Percentiles rank a stretch among this genome's conserved stretches.
These are phyloP conservation scores for Nomada flava DNA, from an alignment of 2,888 invertebrate genomes.

Conservation along the genomic window DNA sequence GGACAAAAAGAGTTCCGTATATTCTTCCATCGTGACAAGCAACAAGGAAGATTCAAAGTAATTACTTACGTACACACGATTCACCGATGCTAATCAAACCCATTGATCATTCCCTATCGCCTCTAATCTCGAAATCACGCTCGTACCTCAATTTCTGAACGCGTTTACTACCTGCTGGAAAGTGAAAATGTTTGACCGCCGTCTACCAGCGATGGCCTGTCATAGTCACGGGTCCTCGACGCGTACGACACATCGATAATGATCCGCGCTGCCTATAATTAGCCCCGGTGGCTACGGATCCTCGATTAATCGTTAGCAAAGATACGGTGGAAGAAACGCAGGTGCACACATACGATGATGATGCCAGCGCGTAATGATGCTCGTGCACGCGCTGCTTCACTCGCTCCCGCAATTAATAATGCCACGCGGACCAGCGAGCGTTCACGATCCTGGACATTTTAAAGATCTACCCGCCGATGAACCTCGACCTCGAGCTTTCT, in stretches of 20 bases:
- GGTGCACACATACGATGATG: slow-evolving; percentile 16
- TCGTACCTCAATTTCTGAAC: slow-evolving; percentile 25
- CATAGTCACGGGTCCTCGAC: slow-evolving; percentile 22
- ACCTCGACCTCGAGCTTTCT: slow-evolving; percentile 60
- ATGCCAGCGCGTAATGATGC: slow-evolving; percentile 57
- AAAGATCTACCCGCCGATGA: slow-evolving; percentile 49
- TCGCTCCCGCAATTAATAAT: slow-evolving; percentile 63
- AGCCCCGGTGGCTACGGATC: slow-evolving; percentile 49
- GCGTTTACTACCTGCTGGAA: slow-evolving; percentile 47
- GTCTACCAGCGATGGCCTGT: slow-evolving; percentile 43
- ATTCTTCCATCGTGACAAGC: background rate
- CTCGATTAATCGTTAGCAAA: slow-evolving; percentile 51
- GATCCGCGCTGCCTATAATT: slow-evolving; percentile 69
- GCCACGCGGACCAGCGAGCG: slow-evolving; percentile 28
- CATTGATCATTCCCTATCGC: slow-evolving; percentile 11
- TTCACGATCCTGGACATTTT: slow-evolving; percentile 50
- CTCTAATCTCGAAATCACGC: slow-evolving; percentile 10
- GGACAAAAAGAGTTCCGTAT: too few species aligned
- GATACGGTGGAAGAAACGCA: slow-evolving; percentile 30
- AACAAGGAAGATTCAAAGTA: background rate
- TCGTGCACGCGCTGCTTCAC: slow-evolving; percentile 46
- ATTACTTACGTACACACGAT: slow-evolving; percentile 2
- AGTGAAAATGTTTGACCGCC: slow-evolving; percentile 64
- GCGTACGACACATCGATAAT: slow-evolving; percentile 60
- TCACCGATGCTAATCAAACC: slow-evolving; percentile 22